phyloP scores from a whole-genome alignment of 2,113 vertebrate genomes.

The Vulpes lagopus region DNA sequence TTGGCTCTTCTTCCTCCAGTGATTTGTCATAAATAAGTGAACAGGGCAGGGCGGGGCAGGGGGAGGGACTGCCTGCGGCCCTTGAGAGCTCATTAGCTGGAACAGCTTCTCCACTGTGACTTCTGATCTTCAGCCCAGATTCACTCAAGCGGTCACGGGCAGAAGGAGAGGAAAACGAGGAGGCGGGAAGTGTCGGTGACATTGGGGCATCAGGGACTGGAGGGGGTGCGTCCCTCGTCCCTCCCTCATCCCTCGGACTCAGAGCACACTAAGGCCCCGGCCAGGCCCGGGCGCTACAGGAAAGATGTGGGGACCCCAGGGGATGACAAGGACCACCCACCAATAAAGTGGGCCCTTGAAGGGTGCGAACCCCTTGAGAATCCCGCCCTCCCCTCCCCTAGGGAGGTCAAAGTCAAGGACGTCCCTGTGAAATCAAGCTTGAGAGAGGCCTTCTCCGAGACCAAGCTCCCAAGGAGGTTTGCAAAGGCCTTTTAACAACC shows the following conservation, averaged over 20 bases:
- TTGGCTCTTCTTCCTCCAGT: not conserved
- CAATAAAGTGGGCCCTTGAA: not conserved
- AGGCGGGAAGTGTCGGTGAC: not conserved
- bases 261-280: not conserved
- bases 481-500: not conserved
- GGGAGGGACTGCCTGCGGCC: constrained; percentile 78
- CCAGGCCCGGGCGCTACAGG: not conserved
- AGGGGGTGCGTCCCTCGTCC: no score
- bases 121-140: constrained; percentile 65
- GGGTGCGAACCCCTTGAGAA: not conserved
- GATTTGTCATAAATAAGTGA: constrained; percentile 35
- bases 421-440: not conserved
- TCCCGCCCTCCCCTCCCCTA: not conserved
- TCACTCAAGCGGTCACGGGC: constrained; percentile 60
- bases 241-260: not conserved
- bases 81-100: constrained; percentile 91
- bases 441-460: not conserved
- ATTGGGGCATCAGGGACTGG: not conserved
- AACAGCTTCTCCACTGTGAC: constrained; percentile 83
- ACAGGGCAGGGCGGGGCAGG: not conserved
- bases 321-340: not conserved
- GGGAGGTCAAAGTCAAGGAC: not conserved
- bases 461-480: not conserved
- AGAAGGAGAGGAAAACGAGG: constrained; percentile 3
- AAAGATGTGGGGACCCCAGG: not conserved